phyloP scores from a whole-genome alignment of 92 coral and sea anemone species.

The Montipora capitata region DNA sequence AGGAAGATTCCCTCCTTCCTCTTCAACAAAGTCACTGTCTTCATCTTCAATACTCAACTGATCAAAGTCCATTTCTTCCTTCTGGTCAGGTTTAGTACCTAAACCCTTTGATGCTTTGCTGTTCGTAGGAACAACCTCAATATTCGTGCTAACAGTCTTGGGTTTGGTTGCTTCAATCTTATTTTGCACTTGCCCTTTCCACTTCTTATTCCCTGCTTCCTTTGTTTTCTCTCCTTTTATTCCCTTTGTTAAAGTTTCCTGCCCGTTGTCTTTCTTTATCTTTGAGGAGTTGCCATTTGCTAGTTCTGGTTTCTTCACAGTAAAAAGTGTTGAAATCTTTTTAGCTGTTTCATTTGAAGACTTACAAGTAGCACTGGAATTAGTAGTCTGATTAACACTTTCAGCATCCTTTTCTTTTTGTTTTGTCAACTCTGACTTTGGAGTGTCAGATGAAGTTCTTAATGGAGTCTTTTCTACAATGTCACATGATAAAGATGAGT shows the following conservation, averaged over 20 bases:
- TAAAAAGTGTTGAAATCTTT: neutral
- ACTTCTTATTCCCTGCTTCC: neutral
- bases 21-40: constrained; percentile 79
- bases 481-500: neutral
- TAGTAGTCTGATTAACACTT: neutral
- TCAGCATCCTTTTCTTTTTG: neutral
- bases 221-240: neutral
- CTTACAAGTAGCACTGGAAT: neutral
- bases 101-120: neutral
- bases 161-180: neutral
- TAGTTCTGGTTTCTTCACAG: constrained; percentile 1
- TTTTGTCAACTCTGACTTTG: neutral
- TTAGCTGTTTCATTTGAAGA: neutral
- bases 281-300: neutral
- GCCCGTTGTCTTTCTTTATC: neutral
- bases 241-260: neutral
- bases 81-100: neutral
- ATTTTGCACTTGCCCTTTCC: neutral
- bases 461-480: neutral
- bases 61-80: constrained; percentile 66
- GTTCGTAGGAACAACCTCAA: neutral
- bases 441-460: neutral
- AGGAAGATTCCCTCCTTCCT: constrained; percentile 78
- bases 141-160: neutral
- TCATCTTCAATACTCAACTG: constrained; percentile 88